Percentiles rank a stretch among this genome's conserved stretches.
These are phyloP conservation scores for Achatina immaculata DNA, from an alignment of 1,140 invertebrate genomes.

Conservation along the genomic window DNA sequence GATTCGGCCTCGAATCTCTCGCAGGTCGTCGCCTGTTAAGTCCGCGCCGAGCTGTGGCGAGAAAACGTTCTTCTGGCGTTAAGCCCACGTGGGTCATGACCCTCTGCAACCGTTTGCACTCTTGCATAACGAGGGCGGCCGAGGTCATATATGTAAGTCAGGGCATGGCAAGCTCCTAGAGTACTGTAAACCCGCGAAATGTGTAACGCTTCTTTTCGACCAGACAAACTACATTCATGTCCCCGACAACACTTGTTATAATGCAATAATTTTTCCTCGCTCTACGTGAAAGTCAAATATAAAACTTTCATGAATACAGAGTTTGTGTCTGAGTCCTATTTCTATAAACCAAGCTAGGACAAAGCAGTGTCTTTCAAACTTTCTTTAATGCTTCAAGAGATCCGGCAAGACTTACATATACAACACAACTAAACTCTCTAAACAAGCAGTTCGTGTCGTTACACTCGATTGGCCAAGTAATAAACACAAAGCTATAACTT, in stretches of 20 bases:
- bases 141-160: not conserved
- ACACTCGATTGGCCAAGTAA: too few relatives aligned
- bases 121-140: slow-evolving; percentile 5
- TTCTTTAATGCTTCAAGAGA: too few relatives aligned
- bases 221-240: not conserved
- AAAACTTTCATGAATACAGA: not conserved
- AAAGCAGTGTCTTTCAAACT: too few relatives aligned
- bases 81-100: not conserved
- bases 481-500: too few relatives aligned
- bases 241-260: not conserved
- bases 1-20: too few relatives aligned
- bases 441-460: too few relatives aligned
- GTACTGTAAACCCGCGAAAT: not conserved
- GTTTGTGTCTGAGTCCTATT: too few relatives aligned
- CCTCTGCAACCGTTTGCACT: not conserved
- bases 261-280: not conserved
- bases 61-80: not conserved
- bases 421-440: too few relatives aligned
- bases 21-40: too few relatives aligned
- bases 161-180: not conserved
- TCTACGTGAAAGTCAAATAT: not conserved
- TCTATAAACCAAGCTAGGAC: too few relatives aligned
- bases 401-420: too few relatives aligned
- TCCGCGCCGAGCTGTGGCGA: too few relatives aligned
- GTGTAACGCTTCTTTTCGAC: not conserved